Evolutionary conservation across 2,888 invertebrate genomes (phyloP).

Genomic region (Drosophila lutescens): DNA sequence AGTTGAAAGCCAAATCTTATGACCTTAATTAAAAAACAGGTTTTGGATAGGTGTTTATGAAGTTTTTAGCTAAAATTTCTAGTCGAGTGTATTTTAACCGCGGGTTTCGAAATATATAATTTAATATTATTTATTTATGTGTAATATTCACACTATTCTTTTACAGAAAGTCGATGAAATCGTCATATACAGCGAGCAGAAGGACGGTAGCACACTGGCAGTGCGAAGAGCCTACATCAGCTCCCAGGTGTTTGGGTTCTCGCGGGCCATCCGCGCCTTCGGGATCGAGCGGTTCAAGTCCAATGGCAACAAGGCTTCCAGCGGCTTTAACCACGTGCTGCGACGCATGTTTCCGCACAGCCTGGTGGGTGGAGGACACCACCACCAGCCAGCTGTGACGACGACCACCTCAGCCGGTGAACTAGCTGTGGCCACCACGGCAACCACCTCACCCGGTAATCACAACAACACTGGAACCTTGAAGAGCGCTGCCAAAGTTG

Average conservation of each 20-base stretch:
- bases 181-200: constrained; percentile 91
- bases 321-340: constrained; percentile 93
- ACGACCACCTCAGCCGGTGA: constrained; percentile 29
- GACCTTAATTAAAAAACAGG: too few relatives aligned
- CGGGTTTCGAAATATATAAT: neutral
- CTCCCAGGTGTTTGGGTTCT: constrained; percentile 94
- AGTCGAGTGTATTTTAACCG: too few relatives aligned
- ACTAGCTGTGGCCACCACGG: constrained; percentile 11
- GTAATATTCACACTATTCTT: neutral
- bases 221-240: constrained; percentile 94
- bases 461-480: constrained; percentile 85
- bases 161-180: constrained; percentile 94
- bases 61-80: too few relatives aligned
- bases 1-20: too few relatives aligned
- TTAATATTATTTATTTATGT: neutral
- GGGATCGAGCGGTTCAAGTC: constrained; percentile 95
- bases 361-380: constrained; percentile 65
- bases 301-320: constrained; percentile 92
- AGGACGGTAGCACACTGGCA: constrained; percentile 91
- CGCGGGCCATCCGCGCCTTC: constrained; percentile 94
- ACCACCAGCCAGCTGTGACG: constrained; percentile 21
- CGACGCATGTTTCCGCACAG: constrained; percentile 87
- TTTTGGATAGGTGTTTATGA: neutral
- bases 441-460: constrained; percentile 17
- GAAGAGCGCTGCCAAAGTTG: constrained; percentile 92